Base-by-base conservation (phyloP, 2,113 vertebrate species). In the Panthera tigris region DNA sequence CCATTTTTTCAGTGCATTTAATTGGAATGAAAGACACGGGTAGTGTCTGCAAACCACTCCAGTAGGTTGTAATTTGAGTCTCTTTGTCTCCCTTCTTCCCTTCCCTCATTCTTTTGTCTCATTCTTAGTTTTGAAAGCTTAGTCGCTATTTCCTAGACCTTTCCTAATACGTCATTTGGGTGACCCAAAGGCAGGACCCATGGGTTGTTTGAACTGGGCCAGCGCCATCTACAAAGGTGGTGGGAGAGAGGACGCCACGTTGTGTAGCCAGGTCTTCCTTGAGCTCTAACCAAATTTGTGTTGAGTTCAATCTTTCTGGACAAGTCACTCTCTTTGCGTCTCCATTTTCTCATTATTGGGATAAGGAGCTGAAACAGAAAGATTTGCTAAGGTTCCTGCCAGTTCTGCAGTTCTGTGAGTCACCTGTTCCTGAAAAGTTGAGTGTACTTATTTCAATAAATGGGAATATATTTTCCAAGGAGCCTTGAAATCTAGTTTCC, bases 401-500 rank as follows among this genome's bases (percentile, higher is more conserved):
- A 85, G 3, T 55, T 45, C 65, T 45, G 7, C 80, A 25, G 1
- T 86, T 73, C 89, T 68, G 71, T 96, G 95, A 94, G 92, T 98
- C 92, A 91, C 33, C 80, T 41, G 55, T 84, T 92, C 92, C 87
- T 97, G 50, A 96, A 93, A 86, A 97, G 76, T 88, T 71, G 36
- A 55, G 7, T 41, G 7, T 65, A 39, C 15, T 76, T 81, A 79
- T 84, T 61, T 31, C 61, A 52, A 14, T 92, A 82, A 87, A 11
- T 96, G 88, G 73, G 91, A 96, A 95, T 92, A 1, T 50, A 63
- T 96, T 97, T 97, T 97, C 45, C 92, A 66, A 4, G 74, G 71
- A 94, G 55, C 61, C 83, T 74, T 39, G 92, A 88, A 89, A 81
- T 91, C 29, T 55, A 19, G 91, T 94, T 96, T 96, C 48, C 69